Percentiles rank a stretch among this genome's conserved stretches.
Evolutionary conservation across 2,888 invertebrate genomes (phyloP).

Genomic region (Himalopsyche anomala): DNA sequence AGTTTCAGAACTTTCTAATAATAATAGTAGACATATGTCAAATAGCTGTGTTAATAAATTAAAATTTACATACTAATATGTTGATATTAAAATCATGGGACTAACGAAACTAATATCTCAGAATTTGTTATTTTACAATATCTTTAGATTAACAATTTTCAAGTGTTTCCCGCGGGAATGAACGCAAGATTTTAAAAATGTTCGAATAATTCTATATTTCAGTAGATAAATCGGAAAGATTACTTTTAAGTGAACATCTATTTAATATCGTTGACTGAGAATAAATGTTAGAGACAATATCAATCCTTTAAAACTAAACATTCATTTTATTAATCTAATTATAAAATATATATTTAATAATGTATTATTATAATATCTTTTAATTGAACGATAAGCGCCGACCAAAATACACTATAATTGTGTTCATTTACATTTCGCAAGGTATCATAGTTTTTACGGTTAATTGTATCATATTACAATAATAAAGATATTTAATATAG

Average conservation of each 20-base stretch:
- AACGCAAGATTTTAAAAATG: no score
- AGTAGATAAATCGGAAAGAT: no score
- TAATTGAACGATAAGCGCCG: conserved; percentile 22
- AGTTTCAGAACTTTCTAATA: no score
- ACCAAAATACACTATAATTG: not conserved
- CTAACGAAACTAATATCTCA: no score
- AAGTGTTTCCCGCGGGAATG: no score
- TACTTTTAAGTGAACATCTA: not conserved
- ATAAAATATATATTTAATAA: not conserved
- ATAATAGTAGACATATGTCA: no score
- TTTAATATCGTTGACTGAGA: not conserved
- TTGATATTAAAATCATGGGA: no score
- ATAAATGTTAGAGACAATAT: not conserved
- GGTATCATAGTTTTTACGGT: not conserved
- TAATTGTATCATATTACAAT: not conserved
- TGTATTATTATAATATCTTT: not conserved
- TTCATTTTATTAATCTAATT: conserved; percentile 11
- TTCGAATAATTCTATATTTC: no score
- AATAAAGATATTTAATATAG: not conserved
- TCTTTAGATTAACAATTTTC: no score
- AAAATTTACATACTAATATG: no score
- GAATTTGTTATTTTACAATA: no score
- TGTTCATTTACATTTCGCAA: not conserved
- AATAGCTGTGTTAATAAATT: no score
- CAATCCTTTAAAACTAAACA: not conserved